These are phyloP conservation scores for Agrotis ipsilon DNA, from an alignment of 2,888 invertebrate genomes.

Conservation along the genomic window DNA sequence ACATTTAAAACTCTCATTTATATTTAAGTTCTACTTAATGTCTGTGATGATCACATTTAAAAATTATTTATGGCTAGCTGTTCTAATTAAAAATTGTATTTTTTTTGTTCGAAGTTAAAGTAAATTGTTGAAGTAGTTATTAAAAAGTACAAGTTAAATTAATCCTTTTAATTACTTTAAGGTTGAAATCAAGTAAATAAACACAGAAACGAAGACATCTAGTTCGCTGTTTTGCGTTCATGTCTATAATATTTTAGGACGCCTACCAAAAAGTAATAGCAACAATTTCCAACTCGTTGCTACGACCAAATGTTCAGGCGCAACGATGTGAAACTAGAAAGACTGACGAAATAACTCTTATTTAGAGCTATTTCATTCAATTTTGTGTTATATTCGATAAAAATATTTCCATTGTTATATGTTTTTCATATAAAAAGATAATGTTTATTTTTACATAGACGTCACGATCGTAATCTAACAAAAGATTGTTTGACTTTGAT, in stretches of 20 bases:
- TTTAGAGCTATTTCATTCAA: slow-evolving; percentile 14
- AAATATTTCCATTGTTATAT: slow-evolving; percentile 6
- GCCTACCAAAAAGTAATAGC: slow-evolving; percentile 59
- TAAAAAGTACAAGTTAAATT: neutral
- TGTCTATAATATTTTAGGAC: neutral
- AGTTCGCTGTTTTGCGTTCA: neutral
- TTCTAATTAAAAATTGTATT: neutral
- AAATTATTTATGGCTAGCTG: slow-evolving; percentile 5
- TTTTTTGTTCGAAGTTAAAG: neutral
- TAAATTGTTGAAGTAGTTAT: neutral
- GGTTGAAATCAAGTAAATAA: neutral
- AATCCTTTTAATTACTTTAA: neutral
- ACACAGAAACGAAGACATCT: neutral
- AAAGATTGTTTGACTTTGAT: slow-evolving; percentile 6
- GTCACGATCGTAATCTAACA: neutral
- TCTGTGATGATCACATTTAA: slow-evolving; percentile 18
- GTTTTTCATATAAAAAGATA: slow-evolving; percentile 21
- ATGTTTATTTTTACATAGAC: slow-evolving; percentile 12
- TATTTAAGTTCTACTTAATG: slow-evolving; percentile 15
- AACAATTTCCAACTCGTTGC: slow-evolving; percentile 52
- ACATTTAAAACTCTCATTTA: slow-evolving; percentile 27
- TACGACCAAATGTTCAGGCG: slow-evolving; percentile 58
- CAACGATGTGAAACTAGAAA: slow-evolving; percentile 10
- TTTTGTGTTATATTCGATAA: slow-evolving; percentile 13
- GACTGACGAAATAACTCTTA: slow-evolving; percentile 3